Conservation (phyloP, 2,888 invertebrate genomes). For the Spisula solida region DNA sequence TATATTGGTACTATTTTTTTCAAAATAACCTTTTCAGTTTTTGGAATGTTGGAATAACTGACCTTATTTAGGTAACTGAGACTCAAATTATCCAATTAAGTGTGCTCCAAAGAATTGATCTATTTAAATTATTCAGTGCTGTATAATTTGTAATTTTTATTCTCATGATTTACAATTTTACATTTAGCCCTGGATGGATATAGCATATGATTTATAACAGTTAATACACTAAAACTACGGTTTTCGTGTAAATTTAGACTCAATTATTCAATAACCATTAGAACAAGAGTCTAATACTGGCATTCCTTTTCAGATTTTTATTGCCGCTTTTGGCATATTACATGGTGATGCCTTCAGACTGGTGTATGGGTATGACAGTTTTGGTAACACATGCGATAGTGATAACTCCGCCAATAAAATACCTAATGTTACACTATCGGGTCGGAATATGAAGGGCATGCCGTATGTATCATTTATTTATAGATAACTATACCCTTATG, state of each 20-base stretch:
- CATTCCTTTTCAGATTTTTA: conserved; percentile 86
- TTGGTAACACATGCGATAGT: conserved; percentile 94
- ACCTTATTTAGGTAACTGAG: too few relatives aligned
- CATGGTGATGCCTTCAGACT: conserved; percentile 84
- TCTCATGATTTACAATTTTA: neutral
- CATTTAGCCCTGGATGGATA: neutral
- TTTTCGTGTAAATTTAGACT: neutral
- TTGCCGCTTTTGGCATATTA: conserved; percentile 91
- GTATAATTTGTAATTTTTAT: too few relatives aligned
- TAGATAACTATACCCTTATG: conserved; percentile 9
- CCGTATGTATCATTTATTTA: conserved; percentile 77
- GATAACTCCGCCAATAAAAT: conserved; percentile 91
- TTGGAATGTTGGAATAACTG: too few relatives aligned
- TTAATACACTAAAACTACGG: neutral
- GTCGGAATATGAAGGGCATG: conserved; percentile 91
- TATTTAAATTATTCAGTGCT: too few relatives aligned
- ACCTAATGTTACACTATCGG: conserved; percentile 92
- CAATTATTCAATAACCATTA: neutral
- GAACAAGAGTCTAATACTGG: neutral
- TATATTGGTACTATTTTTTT: too few relatives aligned
- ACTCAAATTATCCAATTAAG: too few relatives aligned
- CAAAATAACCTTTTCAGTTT: too few relatives aligned
- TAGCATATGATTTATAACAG: neutral
- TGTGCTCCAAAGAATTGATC: too few relatives aligned
- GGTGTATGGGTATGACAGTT: conserved; percentile 85